Evolutionary conservation across 2,888 invertebrate species (phyloP).

Genomic region (Melanophora roralis): DNA sequence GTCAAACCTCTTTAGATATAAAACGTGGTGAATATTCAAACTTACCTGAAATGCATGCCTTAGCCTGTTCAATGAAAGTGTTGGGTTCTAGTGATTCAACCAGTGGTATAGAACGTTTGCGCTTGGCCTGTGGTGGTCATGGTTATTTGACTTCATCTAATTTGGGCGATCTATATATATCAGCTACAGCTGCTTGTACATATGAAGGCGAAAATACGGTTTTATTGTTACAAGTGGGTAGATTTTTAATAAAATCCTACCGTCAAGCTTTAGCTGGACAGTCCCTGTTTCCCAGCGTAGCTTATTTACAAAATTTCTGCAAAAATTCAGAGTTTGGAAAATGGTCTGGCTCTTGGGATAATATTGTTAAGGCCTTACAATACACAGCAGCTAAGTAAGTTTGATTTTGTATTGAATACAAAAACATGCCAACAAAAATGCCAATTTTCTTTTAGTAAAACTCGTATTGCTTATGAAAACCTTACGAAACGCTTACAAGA

Average conservation of each 20-base stretch:
- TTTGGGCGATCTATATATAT: conserved; percentile 88
- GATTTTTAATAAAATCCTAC: conserved; percentile 88
- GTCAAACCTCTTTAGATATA: conserved; percentile 86
- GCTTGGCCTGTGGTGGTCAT: conserved; percentile 95
- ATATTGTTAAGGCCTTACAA: conserved; percentile 77
- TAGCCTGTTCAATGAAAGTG: conserved; percentile 94
- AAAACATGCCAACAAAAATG: too few relatives aligned
- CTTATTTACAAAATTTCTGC: conserved; percentile 79
- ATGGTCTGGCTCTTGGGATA: conserved; percentile 72
- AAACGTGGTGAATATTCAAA: conserved; percentile 87
- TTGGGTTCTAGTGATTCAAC: conserved; percentile 85
- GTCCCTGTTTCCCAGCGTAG: conserved; percentile 82
- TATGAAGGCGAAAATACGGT: conserved; percentile 99
- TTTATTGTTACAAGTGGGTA: conserved; percentile 90
- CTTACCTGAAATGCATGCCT: conserved; percentile 89
- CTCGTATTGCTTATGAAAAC: conserved; percentile 82
- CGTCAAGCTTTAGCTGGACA: conserved; percentile 81
- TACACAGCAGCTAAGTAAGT: conserved; percentile 78
- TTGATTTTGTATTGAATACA: background rate
- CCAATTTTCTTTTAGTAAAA: conserved; percentile 80
- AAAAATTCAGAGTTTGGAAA: conserved; percentile 63
- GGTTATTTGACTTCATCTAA: conserved; percentile 93
- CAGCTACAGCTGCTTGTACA: conserved; percentile 91
- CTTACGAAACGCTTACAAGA: conserved; percentile 82
- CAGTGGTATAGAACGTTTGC: conserved; percentile 87